These are phyloP conservation scores for Dasysyrphus albostriatus DNA, from an alignment of 2,888 invertebrate species.

Conservation along the genomic window DNA sequence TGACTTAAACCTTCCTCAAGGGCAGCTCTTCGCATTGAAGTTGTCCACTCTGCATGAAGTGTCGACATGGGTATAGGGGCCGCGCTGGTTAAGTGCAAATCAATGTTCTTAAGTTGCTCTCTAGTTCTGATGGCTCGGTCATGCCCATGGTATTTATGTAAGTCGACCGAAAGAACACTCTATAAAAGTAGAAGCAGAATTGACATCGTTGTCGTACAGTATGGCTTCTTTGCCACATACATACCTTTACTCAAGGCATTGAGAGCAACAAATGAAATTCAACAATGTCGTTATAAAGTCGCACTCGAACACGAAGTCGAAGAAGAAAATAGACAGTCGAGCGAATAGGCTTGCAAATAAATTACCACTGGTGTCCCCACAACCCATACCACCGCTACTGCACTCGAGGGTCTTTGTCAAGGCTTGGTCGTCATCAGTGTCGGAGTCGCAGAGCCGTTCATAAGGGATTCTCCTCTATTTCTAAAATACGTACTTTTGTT, in stretches of 20 bases:
- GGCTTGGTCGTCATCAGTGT: conserved; percentile 12
- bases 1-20: conserved; percentile 56
- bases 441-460: neutral
- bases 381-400: conserved; percentile 22
- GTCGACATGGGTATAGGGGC: conserved; percentile 29
- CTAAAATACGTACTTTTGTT: conserved; percentile 15
- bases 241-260: conserved; percentile 11
- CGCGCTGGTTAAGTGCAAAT: conserved; percentile 67
- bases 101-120: conserved; percentile 64
- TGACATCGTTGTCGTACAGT: neutral
- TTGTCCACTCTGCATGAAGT: conserved; percentile 30
- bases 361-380: conserved; percentile 54
- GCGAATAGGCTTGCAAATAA: conserved; percentile 48
- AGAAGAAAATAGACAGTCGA: neutral
- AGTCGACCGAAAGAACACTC: neutral
- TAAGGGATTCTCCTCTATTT: conserved; percentile 6
- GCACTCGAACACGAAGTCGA: conserved; percentile 34
- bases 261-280: conserved; percentile 64
- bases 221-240: conserved; percentile 35
- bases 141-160: conserved; percentile 35
- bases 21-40: conserved; percentile 33
- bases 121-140: neutral
- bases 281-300: conserved; percentile 31
- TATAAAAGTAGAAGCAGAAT: conserved; percentile 12
- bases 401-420: conserved; percentile 70